phyloP scores from a whole-genome alignment of 2,797 vertebrate genomes.

The Amniataba percoides region DNA sequence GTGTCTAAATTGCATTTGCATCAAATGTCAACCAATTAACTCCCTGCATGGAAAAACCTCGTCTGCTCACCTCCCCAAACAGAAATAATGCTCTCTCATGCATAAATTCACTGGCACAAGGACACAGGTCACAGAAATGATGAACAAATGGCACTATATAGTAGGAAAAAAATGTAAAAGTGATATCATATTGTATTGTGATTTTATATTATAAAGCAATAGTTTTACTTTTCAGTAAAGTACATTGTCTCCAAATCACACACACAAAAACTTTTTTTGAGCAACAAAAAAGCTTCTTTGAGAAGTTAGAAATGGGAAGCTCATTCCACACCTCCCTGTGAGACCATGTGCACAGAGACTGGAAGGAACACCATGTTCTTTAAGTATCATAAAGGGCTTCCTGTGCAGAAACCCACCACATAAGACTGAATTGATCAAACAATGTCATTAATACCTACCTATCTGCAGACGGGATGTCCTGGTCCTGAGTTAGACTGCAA shows the following conservation, averaged over 20 bases:
- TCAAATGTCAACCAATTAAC: conserved; percentile 71
- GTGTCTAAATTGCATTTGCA: conserved; percentile 80
- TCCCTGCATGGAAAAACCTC: conserved; percentile 39
- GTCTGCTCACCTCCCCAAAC: conserved; percentile 7
- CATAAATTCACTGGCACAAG: conserved; percentile 7
- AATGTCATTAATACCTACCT: conserved; percentile 53
- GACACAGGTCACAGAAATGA: neutral
- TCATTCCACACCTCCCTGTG: conserved; percentile 13
- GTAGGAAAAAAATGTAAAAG: neutral
- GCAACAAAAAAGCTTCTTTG: neutral
- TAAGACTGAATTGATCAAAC: conserved; percentile 4
- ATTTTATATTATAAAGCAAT: neutral
- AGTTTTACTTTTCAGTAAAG: neutral
- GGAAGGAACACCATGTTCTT: conserved; percentile 67
- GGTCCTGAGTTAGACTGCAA: conserved; percentile 46
- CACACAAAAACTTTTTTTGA: neutral
- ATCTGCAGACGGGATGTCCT: conserved; percentile 55
- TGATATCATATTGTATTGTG: neutral
- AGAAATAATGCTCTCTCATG: conserved; percentile 35
- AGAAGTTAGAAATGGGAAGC: conserved; percentile 1
- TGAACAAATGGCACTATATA: neutral
- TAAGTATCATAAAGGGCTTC: neutral
- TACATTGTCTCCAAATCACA: neutral
- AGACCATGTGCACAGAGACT: conserved; percentile 4
- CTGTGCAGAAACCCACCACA: conserved; percentile 19